These are phyloP conservation scores for Mormyrus lacerda DNA, from an alignment of 2,113 vertebrate species.

Conservation along the genomic window DNA sequence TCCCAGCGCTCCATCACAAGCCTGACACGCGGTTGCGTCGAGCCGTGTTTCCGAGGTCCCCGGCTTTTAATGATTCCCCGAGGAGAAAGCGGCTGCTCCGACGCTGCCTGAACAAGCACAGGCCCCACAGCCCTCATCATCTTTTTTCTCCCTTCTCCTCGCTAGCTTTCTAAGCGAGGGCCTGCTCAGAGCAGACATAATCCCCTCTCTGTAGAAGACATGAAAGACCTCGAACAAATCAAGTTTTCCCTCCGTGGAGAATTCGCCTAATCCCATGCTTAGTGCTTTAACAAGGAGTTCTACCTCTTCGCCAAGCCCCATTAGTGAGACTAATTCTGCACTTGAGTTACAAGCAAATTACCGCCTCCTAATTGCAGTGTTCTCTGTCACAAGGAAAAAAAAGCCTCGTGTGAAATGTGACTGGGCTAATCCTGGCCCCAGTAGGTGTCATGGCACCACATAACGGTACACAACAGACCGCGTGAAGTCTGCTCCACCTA, in stretches of 20 bases:
- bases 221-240: slow-evolving; percentile 87
- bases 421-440: slow-evolving; percentile 27
- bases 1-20: background rate
- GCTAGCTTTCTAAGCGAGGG: slow-evolving; percentile 77
- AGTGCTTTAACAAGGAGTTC: slow-evolving; percentile 81
- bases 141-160: slow-evolving; percentile 71
- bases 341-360: slow-evolving; percentile 81
- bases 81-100: slow-evolving; percentile 74
- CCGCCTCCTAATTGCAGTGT: slow-evolving; percentile 74
- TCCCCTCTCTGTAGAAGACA: slow-evolving; percentile 82
- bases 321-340: slow-evolving; percentile 78
- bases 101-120: slow-evolving; percentile 68
- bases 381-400: slow-evolving; percentile 58
- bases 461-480: background rate
- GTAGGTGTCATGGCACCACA: background rate
- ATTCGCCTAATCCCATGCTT: slow-evolving; percentile 81
- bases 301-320: slow-evolving; percentile 74
- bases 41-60: slow-evolving; percentile 50
- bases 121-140: slow-evolving; percentile 72
- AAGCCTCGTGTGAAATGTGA: slow-evolving; percentile 62
- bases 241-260: slow-evolving; percentile 78
- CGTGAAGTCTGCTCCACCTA: background rate
- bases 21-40: background rate
- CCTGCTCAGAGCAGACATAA: slow-evolving; percentile 78
- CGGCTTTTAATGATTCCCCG: slow-evolving; percentile 79